Conservation (phyloP, 2,113 vertebrate species). For the Cryptoleucopteryx plumbea region DNA sequence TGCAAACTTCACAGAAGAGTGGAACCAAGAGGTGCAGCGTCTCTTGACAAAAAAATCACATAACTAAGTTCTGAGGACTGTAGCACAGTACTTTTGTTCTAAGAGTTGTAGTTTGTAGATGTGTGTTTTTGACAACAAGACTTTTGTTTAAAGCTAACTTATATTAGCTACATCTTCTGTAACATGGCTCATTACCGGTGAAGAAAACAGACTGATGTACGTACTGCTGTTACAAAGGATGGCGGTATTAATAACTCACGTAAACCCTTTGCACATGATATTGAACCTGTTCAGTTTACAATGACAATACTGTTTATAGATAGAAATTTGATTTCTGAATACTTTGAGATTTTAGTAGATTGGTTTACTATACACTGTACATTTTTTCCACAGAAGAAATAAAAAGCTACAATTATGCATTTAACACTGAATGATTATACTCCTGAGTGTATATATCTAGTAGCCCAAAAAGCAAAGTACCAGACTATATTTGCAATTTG, state of each 20-base stretch:
- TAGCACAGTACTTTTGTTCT: slow-evolving; percentile 79
- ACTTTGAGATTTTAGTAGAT: slow-evolving; percentile 72
- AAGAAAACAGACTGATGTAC: slow-evolving; percentile 47
- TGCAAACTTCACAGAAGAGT: slow-evolving; percentile 63
- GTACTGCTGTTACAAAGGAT: slow-evolving; percentile 41
- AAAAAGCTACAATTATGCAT: slow-evolving; percentile 59
- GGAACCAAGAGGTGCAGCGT: slow-evolving; percentile 67
- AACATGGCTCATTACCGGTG: slow-evolving; percentile 68
- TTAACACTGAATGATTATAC: slow-evolving; percentile 56
- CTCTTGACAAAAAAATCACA: slow-evolving; percentile 64
- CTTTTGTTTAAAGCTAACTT: slow-evolving; percentile 72
- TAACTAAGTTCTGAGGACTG: slow-evolving; percentile 70
- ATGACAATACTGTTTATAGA: slow-evolving; percentile 73
- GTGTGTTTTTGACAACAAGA: slow-evolving; percentile 74
- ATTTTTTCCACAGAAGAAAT: slow-evolving; percentile 60
- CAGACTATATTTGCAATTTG: slow-evolving; percentile 34
- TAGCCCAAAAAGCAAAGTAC: slow-evolving; percentile 54
- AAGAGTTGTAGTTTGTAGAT: slow-evolving; percentile 78
- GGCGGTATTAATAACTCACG: slow-evolving; percentile 60
- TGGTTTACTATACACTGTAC: slow-evolving; percentile 71
- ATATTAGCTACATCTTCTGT: slow-evolving; percentile 73
- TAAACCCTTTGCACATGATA: slow-evolving; percentile 74
- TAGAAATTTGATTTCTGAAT: slow-evolving; percentile 73
- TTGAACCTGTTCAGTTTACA: slow-evolving; percentile 79
- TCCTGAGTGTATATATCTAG: slow-evolving; percentile 69